A percentile compares a stretch with the other conserved stretches of the same genome.
Conservation (phyloP, 2,888 invertebrate species). For the Rutpela maculata region DNA sequence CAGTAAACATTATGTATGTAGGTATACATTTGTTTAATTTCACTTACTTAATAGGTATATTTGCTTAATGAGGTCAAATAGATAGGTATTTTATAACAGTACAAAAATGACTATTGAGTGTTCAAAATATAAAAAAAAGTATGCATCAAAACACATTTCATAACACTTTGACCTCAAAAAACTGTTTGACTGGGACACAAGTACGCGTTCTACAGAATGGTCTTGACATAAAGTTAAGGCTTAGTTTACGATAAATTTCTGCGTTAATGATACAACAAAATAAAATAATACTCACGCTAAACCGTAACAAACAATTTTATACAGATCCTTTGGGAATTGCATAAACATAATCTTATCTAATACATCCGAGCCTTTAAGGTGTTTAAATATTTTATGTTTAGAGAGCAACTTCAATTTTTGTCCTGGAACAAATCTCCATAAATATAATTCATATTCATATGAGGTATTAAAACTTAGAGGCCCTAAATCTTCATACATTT, state of each 20-base stretch:
- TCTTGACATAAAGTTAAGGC: not conserved
- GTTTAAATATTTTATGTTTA: conserved; percentile 72
- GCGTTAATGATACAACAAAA: not conserved
- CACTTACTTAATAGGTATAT: no score
- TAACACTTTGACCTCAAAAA: no score
- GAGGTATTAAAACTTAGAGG: conserved; percentile 59
- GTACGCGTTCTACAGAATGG: no score
- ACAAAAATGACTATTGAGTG: no score
- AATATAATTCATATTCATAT: conserved; percentile 70
- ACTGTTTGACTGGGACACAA: no score
- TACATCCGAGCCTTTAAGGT: conserved; percentile 66
- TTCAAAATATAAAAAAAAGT: no score
- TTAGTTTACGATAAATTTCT: no score
- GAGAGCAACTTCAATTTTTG: conserved; percentile 67
- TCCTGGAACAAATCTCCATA: conserved; percentile 73
- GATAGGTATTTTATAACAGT: no score
- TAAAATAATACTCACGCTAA: conserved; percentile 76
- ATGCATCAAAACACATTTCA: no score
- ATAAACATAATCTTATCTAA: conserved; percentile 80
- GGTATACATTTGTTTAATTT: no score
- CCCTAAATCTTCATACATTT: conserved; percentile 59
- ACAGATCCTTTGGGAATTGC: conserved; percentile 83
- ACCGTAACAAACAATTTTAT: conserved; percentile 82
- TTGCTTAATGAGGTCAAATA: no score
- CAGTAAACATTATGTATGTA: no score